Conservation (phyloP, 2,888 invertebrate genomes). For the Pammene aurita region DNA sequence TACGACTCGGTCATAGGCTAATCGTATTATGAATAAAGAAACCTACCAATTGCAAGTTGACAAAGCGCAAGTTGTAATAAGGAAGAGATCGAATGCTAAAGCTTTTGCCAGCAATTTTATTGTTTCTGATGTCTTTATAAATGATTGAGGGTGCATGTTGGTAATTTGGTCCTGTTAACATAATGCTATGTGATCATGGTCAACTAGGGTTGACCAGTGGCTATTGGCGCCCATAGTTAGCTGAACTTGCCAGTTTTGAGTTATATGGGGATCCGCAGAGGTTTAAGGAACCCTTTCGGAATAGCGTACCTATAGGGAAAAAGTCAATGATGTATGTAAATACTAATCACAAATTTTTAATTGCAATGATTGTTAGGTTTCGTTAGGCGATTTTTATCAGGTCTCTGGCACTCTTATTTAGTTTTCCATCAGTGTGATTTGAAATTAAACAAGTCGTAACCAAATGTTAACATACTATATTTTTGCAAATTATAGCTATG, state of each 20-base stretch:
- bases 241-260: neutral
- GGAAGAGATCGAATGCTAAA: constrained; percentile 53
- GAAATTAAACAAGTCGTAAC: too few species aligned
- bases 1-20: constrained; percentile 65
- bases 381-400: too few species aligned
- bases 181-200: constrained; percentile 29
- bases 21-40: constrained; percentile 45
- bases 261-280: too few species aligned
- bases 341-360: too few species aligned
- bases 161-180: constrained; percentile 17
- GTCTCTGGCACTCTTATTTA: too few species aligned
- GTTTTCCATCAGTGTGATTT: too few species aligned
- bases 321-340: too few species aligned
- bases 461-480: too few species aligned
- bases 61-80: constrained; percentile 49
- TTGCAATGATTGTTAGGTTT: too few species aligned
- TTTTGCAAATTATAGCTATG: neutral
- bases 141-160: constrained; percentile 22
- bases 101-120: constrained; percentile 56
- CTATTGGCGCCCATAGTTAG: constrained; percentile 5
- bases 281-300: too few species aligned
- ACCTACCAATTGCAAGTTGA: constrained; percentile 34
- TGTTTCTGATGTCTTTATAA: constrained; percentile 47
- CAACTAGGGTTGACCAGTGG: constrained; percentile 16
- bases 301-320: too few species aligned